Conservation (phyloP, 2,888 invertebrate species). For the Heteromyza rotundicornis region DNA sequence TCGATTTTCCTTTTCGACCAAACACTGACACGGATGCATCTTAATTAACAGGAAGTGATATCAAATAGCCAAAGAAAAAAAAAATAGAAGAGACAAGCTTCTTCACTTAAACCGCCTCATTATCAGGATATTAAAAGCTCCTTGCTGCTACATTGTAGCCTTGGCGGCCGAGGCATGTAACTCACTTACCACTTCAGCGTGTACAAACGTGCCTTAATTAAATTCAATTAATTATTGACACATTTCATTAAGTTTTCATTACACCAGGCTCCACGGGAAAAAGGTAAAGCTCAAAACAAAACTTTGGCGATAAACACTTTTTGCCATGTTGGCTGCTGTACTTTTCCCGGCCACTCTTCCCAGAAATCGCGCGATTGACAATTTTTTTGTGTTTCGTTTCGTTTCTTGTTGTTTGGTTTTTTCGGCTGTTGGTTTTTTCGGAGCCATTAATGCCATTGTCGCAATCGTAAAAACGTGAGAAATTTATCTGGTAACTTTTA, state of each 20-base stretch:
- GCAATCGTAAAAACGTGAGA: conserved; percentile 50
- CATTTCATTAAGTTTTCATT: conserved; percentile 49
- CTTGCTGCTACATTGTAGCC: background rate
- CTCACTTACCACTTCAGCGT: no score
- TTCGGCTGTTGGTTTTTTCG: conserved; percentile 4
- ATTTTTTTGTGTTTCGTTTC: conserved; percentile 9
- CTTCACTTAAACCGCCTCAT: background rate
- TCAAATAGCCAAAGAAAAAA: no score
- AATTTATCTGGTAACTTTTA: conserved; percentile 36
- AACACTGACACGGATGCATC: background rate
- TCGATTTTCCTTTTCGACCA: background rate
- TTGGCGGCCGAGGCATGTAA: no score
- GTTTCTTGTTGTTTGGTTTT: background rate
- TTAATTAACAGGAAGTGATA: background rate
- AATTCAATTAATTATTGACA: conserved; percentile 62
- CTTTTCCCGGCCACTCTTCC: conserved; percentile 21
- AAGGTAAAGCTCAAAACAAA: conserved; percentile 10
- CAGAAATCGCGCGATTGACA: conserved; percentile 14
- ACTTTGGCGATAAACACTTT: conserved; percentile 25
- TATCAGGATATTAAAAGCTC: no score
- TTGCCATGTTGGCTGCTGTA: conserved; percentile 20
- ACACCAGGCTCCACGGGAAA: conserved; percentile 7
- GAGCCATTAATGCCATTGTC: conserved; percentile 25
- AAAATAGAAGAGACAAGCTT: no score
- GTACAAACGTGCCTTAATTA: conserved; percentile 49